Evolutionary conservation across 2,113 vertebrate genomes (phyloP).

Genomic region (Psephotus haematonotus): DNA sequence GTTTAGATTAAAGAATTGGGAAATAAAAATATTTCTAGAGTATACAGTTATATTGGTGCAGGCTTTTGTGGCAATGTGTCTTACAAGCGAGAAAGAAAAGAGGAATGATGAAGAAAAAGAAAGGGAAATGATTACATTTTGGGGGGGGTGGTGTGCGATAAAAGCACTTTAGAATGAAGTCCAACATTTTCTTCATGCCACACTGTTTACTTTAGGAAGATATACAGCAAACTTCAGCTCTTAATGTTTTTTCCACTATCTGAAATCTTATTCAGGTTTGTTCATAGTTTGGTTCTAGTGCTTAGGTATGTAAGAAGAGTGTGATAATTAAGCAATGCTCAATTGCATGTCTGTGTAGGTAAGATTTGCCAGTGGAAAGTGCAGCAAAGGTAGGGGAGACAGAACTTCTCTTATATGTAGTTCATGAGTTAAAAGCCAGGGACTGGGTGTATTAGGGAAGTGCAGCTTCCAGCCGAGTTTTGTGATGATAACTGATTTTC

Average conservation of each 20-base stretch:
- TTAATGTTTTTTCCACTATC: not conserved
- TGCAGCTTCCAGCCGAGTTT: not conserved
- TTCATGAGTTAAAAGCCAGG: not conserved
- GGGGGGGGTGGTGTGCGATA: accelerated
- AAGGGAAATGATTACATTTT: accelerated
- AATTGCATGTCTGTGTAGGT: not conserved
- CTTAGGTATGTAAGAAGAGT: not conserved
- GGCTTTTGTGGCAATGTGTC: not conserved
- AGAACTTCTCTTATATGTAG: not conserved
- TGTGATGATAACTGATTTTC: not conserved
- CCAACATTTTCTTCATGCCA: not conserved
- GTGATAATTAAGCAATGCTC: not conserved
- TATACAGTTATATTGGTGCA: not conserved
- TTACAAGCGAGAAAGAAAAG: not conserved
- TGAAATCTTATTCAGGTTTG: not conserved
- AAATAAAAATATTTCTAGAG: not conserved
- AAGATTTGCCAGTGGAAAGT: not conserved
- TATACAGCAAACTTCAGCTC: not conserved
- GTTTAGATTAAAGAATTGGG: not conserved
- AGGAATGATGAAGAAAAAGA: not conserved
- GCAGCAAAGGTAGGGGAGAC: not conserved
- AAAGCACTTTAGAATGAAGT: not conserved
- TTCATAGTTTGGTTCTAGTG: not conserved
- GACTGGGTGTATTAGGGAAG: not conserved
- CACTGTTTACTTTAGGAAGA: not conserved